Percentiles rank a stretch among this genome's conserved stretches.
Evolutionary conservation across 2,113 vertebrate species (phyloP).

Genomic region (Mesembrinibis cayennensis): DNA sequence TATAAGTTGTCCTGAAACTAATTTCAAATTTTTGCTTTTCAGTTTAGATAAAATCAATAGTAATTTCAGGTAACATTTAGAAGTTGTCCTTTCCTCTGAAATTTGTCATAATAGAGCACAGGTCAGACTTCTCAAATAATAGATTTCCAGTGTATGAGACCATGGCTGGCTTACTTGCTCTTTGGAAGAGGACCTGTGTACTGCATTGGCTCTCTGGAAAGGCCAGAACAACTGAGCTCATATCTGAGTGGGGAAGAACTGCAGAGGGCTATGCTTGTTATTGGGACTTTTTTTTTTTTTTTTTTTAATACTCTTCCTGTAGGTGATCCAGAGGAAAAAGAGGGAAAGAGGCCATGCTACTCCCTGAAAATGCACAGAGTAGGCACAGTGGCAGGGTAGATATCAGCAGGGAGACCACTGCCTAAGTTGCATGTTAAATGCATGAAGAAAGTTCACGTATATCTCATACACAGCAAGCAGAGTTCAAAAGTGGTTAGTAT

Average conservation of each 20-base stretch:
- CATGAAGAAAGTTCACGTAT: not conserved
- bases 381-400: not conserved
- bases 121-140: not conserved
- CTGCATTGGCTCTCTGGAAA: not conserved
- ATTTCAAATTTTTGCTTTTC: not conserved
- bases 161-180: not conserved
- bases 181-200: not conserved
- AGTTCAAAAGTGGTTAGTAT: not conserved
- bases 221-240: not conserved
- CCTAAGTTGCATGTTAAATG: not conserved
- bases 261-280: not conserved
- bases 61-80: not conserved
- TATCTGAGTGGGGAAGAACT: not conserved
- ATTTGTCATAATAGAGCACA: not conserved
- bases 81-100: not conserved
- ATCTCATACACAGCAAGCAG: not conserved
- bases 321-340: not conserved
- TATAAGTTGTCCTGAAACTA: not conserved
- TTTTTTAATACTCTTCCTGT: accelerated
- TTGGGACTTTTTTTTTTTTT: too few relatives aligned
- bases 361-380: not conserved
- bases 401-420: not conserved
- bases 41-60: not conserved
- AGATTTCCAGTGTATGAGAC: not conserved
- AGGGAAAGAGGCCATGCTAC: not conserved